Conservation (phyloP, 2,888 invertebrate genomes). For the Drosophila nr. perissopoda region DNA sequence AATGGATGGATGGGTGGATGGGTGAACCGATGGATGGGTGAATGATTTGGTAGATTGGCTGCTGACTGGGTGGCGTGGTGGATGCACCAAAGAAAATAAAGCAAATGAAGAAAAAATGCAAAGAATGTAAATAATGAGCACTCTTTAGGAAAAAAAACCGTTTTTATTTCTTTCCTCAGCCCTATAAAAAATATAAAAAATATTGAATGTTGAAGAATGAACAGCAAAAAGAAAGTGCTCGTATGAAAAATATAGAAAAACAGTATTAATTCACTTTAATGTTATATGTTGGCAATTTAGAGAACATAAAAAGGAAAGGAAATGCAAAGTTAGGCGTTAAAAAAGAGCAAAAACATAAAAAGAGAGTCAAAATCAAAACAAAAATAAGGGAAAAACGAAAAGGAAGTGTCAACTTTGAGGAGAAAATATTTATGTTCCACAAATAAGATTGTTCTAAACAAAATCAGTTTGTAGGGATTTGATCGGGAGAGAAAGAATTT, state of each 20-base stretch:
- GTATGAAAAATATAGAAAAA: neutral
- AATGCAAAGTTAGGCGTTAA: neutral
- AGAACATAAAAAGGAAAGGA: neutral
- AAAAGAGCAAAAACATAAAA: neutral
- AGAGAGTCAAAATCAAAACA: neutral
- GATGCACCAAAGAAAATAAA: neutral
- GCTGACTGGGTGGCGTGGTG: neutral
- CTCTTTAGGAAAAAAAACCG: neutral
- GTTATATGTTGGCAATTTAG: neutral
- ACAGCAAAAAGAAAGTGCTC: too few species aligned
- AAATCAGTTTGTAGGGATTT: neutral
- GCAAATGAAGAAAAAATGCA: neutral
- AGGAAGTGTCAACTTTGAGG: neutral
- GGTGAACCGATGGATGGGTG: neutral
- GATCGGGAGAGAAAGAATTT: neutral
- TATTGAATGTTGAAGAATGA: neutral
- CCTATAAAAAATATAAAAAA: neutral
- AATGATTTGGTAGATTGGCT: neutral
- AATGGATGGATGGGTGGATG: neutral
- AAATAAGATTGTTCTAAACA: accelerated
- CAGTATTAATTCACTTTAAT: neutral
- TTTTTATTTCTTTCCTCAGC: too few species aligned
- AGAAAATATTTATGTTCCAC: neutral
- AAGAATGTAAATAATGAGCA: neutral
- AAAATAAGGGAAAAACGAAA: neutral